These are phyloP conservation scores for Lophotis ruficrista DNA, from an alignment of 2,113 vertebrate species.

Conservation along the genomic window DNA sequence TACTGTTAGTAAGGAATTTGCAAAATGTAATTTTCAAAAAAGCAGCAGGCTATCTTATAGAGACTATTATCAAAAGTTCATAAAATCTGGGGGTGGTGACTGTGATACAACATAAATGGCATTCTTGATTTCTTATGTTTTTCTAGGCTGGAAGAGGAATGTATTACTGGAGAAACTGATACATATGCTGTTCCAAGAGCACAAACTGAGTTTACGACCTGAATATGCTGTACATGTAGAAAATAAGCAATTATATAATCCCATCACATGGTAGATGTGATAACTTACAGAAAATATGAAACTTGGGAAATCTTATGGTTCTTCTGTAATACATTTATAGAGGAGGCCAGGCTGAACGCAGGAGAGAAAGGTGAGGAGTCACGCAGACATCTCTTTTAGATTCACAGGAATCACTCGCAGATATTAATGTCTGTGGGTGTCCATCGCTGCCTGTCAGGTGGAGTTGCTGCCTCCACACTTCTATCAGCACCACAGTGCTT, in stretches of 20 bases:
- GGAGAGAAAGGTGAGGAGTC: background rate
- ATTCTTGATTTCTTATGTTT: background rate
- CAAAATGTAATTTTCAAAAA: background rate
- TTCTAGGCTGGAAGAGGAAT: background rate
- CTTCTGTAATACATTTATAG: background rate
- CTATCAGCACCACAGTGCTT: background rate
- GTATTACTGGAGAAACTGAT: background rate
- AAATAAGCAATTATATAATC: conserved; percentile 18
- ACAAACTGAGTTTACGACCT: conserved; percentile 9
- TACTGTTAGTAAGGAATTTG: background rate
- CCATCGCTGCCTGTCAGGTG: background rate
- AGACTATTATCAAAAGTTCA: background rate
- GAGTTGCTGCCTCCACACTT: background rate
- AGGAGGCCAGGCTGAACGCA: background rate
- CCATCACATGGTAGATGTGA: conserved; percentile 5
- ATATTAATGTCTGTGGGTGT: background rate
- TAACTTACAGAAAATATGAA: background rate
- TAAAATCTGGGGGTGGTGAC: background rate
- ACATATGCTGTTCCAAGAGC: background rate
- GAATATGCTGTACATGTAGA: conserved; percentile 10
- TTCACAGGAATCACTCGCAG: background rate
- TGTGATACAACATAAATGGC: background rate
- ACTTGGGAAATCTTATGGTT: conserved; percentile 27
- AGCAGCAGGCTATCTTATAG: background rate
- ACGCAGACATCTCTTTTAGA: accelerated